Evolutionary conservation across 2,888 invertebrate species (phyloP).

Genomic region (Celastrina argiolus): DNA sequence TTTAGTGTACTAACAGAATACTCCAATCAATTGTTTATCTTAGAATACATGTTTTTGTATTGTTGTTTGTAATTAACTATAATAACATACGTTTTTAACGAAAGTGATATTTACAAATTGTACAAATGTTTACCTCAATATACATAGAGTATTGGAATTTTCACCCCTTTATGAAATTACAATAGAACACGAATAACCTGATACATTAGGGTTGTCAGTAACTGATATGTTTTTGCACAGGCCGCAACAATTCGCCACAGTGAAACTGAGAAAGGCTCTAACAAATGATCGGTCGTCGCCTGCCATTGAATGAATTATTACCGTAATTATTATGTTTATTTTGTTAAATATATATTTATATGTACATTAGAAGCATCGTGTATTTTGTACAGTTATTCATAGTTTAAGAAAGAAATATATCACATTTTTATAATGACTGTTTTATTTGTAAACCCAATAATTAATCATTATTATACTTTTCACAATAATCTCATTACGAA

Average conservation of each 20-base stretch:
- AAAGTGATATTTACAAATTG: slow-evolving; percentile 22
- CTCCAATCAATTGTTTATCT: slow-evolving; percentile 16
- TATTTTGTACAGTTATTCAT: slow-evolving; percentile 79
- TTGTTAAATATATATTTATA: slow-evolving; percentile 70
- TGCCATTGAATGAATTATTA: slow-evolving; percentile 78
- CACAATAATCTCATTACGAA: too few relatives aligned
- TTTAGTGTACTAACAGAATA: slow-evolving; percentile 19
- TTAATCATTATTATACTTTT: background rate
- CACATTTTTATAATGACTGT: slow-evolving; percentile 71
- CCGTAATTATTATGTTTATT: slow-evolving; percentile 56
- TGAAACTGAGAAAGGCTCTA: slow-evolving; percentile 91
- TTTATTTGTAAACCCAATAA: slow-evolving; percentile 42
- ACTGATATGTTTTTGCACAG: slow-evolving; percentile 71
- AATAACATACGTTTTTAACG: slow-evolving; percentile 10
- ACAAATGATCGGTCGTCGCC: slow-evolving; percentile 92
- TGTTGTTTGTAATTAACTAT: slow-evolving; percentile 16
- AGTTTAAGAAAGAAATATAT: slow-evolving; percentile 77
- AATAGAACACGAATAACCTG: background rate
- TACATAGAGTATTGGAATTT: background rate
- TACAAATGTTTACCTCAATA: slow-evolving; percentile 24
- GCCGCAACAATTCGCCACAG: slow-evolving; percentile 91
- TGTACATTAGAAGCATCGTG: slow-evolving; percentile 74
- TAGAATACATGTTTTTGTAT: slow-evolving; percentile 17
- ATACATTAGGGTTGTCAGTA: slow-evolving; percentile 19
- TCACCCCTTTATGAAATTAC: background rate